Conservation (phyloP, 2,888 invertebrate genomes). For the Diabrotica balteata region DNA sequence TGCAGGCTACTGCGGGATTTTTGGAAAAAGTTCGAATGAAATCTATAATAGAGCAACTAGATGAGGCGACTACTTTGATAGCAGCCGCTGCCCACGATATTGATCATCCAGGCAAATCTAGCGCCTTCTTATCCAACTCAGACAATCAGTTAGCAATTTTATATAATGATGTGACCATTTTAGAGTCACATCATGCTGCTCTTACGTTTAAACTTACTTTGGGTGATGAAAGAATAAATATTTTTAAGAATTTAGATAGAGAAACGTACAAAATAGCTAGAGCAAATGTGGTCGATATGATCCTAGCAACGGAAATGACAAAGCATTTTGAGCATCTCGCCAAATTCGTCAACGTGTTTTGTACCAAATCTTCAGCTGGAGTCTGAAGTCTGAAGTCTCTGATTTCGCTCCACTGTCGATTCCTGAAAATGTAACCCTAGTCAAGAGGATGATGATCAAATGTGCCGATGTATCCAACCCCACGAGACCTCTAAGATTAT, state of each 20-base stretch:
- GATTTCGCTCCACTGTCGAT: conserved; percentile 60
- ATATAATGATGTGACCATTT: conserved; percentile 93
- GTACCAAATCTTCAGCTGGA: conserved; percentile 65
- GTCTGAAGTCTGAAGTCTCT: conserved; percentile 40
- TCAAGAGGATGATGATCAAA: conserved; percentile 97
- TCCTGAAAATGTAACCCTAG: conserved; percentile 84
- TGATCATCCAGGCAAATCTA: conserved; percentile 96
- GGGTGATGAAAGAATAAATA: conserved; percentile 89
- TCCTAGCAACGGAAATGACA: conserved; percentile 98
- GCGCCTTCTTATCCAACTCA: conserved; percentile 91
- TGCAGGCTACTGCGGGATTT: conserved; percentile 94
- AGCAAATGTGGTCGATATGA: conserved; percentile 96
- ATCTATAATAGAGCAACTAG: conserved; percentile 84
- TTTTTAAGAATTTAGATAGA: conserved; percentile 89
- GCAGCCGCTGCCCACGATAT: conserved; percentile 96
- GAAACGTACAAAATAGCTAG: conserved; percentile 89
- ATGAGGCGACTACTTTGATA: conserved; percentile 89
- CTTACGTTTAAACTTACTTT: conserved; percentile 93
- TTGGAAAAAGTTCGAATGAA: conserved; percentile 85
- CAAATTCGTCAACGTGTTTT: conserved; percentile 94
- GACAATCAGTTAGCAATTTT: conserved; percentile 88
- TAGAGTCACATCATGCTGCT: conserved; percentile 97
- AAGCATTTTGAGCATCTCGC: conserved; percentile 98
- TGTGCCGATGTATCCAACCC: conserved; percentile 99
- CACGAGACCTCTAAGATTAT: conserved; percentile 81